Base-by-base conservation (phyloP, 2,888 invertebrate genomes). In the Cheilosia impressa region DNA sequence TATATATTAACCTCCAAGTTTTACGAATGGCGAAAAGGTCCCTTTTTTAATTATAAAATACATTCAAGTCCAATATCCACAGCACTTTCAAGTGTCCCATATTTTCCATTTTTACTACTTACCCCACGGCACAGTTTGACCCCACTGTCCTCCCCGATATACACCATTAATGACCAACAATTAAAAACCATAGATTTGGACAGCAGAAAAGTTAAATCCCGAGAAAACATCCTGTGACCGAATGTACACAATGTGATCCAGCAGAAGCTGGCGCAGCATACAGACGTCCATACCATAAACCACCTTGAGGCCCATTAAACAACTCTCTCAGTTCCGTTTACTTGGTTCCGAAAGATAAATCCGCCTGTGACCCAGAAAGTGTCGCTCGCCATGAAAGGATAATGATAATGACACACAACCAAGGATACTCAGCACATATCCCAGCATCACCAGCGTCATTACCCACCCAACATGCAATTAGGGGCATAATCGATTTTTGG, bases 401-500 rank as follows among this genome's bases (percentile, higher is more conserved):
- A 80, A 84, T 76, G 80, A 80, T 80, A 80, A 80, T 75, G 84
- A 75, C 75, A 75, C 71, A 75, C 80, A 84, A 24, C 52, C 78
- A 78, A 66, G 72, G 78, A 83, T 58, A 24, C 27, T 15, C 60
- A 57, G 68, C 10, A 13, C 2, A 22, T 31, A 60, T 58, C 47
- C 27, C 55, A 72, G 53, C 66, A 65, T 52, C 63, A 50, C 6
- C 66, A 60, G 4, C 66, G 60, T 69, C 69, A 63, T 69, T 78
- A 57, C 69, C 15, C 69, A 77, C 65, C 73, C 77, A 79, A 24
- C 45, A 58, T 65, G 80, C 84, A 80, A 84, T 84, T 84, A 84
- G 75, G 84, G 75, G 55, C 19, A 66, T 76, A 80, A 80, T 84
- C 84, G 84, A 84, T 84, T 84, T 84, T 80, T 66, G 69, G 68